phyloP scores from a whole-genome alignment of 2,113 vertebrate genomes.

The Helogale parvula region DNA sequence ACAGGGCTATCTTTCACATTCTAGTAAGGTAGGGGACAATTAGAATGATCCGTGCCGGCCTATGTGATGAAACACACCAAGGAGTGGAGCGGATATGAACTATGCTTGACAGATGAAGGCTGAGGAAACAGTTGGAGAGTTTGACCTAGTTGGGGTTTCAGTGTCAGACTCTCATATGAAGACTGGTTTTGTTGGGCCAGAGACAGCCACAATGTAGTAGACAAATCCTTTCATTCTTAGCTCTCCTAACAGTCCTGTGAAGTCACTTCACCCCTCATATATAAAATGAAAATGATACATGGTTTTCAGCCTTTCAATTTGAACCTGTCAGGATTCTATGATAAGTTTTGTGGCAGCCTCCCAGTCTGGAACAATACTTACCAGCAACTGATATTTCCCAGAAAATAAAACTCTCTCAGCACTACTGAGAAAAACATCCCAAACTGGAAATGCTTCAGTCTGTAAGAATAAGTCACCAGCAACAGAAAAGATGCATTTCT shows the following conservation, averaged over 20 bases:
- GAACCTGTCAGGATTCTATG: neutral
- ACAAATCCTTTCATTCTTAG: neutral
- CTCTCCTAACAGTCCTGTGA: neutral
- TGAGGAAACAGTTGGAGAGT: neutral
- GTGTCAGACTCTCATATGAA: neutral
- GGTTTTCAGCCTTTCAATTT: neutral
- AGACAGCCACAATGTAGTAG: neutral
- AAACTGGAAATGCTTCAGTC: neutral
- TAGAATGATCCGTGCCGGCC: neutral
- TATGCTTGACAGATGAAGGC: neutral
- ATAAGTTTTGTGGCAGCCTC: neutral
- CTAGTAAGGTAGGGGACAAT: neutral
- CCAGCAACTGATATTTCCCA: conserved; percentile 21
- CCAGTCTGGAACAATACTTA: neutral
- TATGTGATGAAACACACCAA: neutral
- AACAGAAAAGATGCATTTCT: neutral
- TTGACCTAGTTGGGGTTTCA: neutral
- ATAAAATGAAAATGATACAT: neutral
- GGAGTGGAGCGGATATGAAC: neutral
- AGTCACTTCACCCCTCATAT: neutral
- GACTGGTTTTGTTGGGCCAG: neutral
- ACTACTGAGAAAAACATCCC: neutral
- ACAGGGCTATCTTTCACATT: neutral
- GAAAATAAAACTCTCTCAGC: conserved; percentile 47
- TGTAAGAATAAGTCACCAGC: neutral